Base-by-base conservation (phyloP, 2,888 invertebrate species). In the Ernsta delagoae region DNA sequence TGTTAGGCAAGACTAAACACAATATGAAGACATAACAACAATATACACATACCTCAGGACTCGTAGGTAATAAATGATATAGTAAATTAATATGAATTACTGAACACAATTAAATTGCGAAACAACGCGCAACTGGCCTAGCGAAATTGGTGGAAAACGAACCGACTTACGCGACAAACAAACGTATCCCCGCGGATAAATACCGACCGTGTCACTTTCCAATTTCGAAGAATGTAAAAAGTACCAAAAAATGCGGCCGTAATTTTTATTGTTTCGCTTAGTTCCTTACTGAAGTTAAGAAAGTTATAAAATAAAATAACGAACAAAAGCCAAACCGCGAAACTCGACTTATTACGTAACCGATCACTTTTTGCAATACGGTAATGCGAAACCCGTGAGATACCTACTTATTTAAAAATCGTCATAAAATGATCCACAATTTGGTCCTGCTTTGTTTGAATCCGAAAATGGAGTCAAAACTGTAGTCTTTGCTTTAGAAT, bases 221-320 rank as follows among this genome's bases (percentile, higher is more conserved):
- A 82, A 84, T 84, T 87, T 84, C 79, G 78, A 78, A 80, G 83
- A 86, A 86, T 78, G 74, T 75, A 77, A 68, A 68, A 68, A 57
- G 62, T 39, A 62, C 56, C 56, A 48, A 68, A 67, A 50, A 57
- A 57, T 57, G 61, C 61, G 56, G 62, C 56, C 31, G 36, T 36
- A 0, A 59, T 65, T 61, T 61, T 61, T 67, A 67, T 57, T 68
- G 57, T 68, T 62, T 68, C 57, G 57, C 59, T 68, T 68, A 34
- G 39, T 50, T 41, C 11, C 16, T 9, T 50, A 12, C 39, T 39
- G 34, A 31, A 50, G 60, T 56, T 48, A 68, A 68, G 57, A 60
- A 59, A 62, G 67, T 68, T 68, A 68, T 68, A 62, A 62, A 68
- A 68, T 62, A 62, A 62, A 68, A 48, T 62, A 39, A 61, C 56